Conservation (phyloP, 2,113 vertebrate genomes). For the Oncorhynchus masou region DNA sequence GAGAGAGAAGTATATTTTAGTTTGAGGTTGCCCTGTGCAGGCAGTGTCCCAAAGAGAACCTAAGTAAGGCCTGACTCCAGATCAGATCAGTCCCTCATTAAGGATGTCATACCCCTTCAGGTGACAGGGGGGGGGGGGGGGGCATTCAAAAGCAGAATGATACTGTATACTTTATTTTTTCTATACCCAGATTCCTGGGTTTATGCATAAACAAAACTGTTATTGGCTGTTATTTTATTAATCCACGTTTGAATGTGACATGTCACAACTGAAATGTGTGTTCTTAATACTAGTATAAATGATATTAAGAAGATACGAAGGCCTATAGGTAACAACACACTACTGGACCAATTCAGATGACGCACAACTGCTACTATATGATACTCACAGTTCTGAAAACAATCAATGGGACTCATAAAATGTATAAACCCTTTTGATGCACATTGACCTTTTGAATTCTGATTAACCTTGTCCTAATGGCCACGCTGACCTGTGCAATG, state of each 20-base stretch:
- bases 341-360: background rate
- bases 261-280: too few species aligned
- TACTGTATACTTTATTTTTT: background rate
- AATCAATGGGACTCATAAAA: slow-evolving; percentile 71
- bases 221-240: too few species aligned
- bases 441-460: slow-evolving; percentile 57
- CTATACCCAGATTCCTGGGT: too few species aligned
- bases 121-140: background rate
- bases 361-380: slow-evolving; percentile 37
- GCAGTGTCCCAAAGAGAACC: background rate
- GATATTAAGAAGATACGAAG: too few species aligned
- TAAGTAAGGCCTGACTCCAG: background rate
- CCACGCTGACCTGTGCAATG: slow-evolving; percentile 58
- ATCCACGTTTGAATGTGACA: too few species aligned
- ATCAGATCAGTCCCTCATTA: background rate
- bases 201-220: too few species aligned
- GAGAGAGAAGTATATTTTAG: background rate
- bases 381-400: slow-evolving; percentile 62
- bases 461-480: slow-evolving; percentile 65
- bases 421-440: slow-evolving; percentile 44
- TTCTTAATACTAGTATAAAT: too few species aligned
- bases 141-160: background rate
- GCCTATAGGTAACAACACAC: background rate
- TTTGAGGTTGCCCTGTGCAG: background rate
- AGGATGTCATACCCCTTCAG: background rate